phyloP scores from a whole-genome alignment of 2,797 vertebrate species.

The Falco berigora region DNA sequence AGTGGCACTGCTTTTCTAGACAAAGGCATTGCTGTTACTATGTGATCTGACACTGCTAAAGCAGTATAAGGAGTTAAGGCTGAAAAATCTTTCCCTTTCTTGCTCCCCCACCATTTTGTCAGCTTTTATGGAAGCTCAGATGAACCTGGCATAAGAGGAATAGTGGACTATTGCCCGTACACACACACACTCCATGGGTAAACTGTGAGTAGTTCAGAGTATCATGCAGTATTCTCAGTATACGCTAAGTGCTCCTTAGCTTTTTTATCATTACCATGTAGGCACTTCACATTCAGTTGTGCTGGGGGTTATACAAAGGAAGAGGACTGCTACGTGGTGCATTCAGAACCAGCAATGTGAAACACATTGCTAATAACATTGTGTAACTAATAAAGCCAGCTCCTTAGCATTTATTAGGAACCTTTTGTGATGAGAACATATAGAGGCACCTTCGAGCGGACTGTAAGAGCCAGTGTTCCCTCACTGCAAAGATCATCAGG shows the following conservation, averaged over 20 bases:
- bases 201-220: not conserved
- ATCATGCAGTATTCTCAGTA: fast-evolving
- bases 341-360: not conserved
- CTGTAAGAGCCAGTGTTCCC: not conserved
- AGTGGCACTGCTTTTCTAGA: not conserved
- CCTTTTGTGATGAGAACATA: not conserved
- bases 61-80: not conserved
- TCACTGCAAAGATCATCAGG: not conserved
- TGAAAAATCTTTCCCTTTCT: not conserved
- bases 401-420: not conserved
- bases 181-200: not conserved
- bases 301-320: not conserved
- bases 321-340: not conserved
- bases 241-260: not conserved
- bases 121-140: not conserved
- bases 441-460: not conserved
- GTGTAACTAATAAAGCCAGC: not conserved
- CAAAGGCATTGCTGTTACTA: not conserved
- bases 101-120: not conserved
- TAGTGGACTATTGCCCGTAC: not conserved
- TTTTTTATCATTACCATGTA: not conserved
- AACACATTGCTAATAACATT: not conserved
- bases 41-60: not conserved
- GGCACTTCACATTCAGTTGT: not conserved
- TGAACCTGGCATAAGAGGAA: not conserved